Base-by-base conservation (phyloP, 2,113 vertebrate species). In the Tauraco erythrolophus region DNA sequence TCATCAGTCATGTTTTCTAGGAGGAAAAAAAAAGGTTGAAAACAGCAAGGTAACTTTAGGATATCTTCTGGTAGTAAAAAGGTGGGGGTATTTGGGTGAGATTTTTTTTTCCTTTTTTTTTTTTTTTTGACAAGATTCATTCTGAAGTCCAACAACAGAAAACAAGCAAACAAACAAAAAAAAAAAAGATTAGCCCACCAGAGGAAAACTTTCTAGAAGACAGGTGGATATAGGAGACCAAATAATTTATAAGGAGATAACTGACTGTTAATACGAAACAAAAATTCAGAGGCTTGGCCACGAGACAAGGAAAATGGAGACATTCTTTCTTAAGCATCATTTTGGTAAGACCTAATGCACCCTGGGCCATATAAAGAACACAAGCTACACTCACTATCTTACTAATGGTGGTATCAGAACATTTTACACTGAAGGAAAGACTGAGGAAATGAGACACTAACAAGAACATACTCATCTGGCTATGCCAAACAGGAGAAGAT, bases 241-340 rank as follows among this genome's bases (percentile, higher is more conserved):
- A 84, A 51, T 78, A 33, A 77, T 27, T 92, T 81, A 39, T 62
- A 43, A 64, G 51, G 43, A 78, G 28, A 16, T 33, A 70, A 66
- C 2, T 27, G 31, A 51, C 35, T 51, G 56, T 48, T 53, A 53
- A 78, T 46, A 70, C 8, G 25, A 75, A 89, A 78, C 14, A 65
- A 58, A 77, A 22, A 51, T 19, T 74, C 19, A 66, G 39, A 89
- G 50, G 23, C 48, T 19, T 7, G 31, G 33, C 39, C 28, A 74
- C 0, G 0, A 48, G 27, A 85, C 43, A 48, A 78, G 23, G 35
- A 33, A 90, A 74, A 65, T 0, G 0, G 11, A 64, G 19, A 58
- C 16, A 3, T 8, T 18, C 70, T 50, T 68, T 57, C 62, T 57
- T 57, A 45, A 77, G 76, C 37, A 43, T 19, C 1, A 2, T 43